Evolutionary conservation across 2,113 vertebrate species (phyloP).

Genomic region (Hyaena hyaena): DNA sequence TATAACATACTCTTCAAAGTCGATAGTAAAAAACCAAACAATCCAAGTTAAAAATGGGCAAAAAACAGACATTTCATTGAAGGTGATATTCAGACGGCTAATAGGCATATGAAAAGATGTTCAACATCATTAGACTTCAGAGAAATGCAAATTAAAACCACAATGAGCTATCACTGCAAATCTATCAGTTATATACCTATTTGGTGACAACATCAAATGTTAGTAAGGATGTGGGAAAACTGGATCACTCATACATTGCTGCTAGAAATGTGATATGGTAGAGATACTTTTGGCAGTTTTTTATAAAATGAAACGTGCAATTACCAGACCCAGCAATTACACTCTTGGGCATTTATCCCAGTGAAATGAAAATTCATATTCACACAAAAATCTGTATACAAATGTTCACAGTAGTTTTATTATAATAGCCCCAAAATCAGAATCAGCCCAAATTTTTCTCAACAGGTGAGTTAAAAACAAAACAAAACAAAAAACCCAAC

Average conservation of each 20-base stretch:
- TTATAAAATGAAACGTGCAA: slow-evolving; percentile 33
- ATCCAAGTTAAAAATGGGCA: not conserved
- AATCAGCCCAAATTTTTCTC: not conserved
- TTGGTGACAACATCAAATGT: not conserved
- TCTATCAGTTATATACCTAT: not conserved
- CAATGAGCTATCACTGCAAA: not conserved
- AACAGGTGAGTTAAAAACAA: not conserved
- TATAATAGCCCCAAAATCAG: not conserved
- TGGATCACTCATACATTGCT: not conserved
- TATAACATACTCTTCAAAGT: not conserved
- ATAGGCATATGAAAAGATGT: not conserved
- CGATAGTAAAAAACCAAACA: not conserved
- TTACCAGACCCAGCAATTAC: slow-evolving; percentile 13
- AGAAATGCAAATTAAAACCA: slow-evolving; percentile 1
- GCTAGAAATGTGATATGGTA: not conserved
- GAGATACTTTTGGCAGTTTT: not conserved
- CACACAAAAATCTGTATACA: not conserved
- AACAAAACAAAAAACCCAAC: not conserved
- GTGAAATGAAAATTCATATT: not conserved
- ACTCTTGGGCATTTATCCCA: not conserved
- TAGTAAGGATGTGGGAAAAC: not conserved
- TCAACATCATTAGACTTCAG: not conserved
- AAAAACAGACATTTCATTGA: not conserved
- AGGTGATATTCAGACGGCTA: not conserved
- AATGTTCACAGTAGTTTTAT: not conserved